A percentile compares a stretch with the other conserved stretches of the same genome.
Evolutionary conservation across 37 sponge, comb jelly and placozoan genomes (phyloP).

Genomic region (Ianthella basta): DNA sequence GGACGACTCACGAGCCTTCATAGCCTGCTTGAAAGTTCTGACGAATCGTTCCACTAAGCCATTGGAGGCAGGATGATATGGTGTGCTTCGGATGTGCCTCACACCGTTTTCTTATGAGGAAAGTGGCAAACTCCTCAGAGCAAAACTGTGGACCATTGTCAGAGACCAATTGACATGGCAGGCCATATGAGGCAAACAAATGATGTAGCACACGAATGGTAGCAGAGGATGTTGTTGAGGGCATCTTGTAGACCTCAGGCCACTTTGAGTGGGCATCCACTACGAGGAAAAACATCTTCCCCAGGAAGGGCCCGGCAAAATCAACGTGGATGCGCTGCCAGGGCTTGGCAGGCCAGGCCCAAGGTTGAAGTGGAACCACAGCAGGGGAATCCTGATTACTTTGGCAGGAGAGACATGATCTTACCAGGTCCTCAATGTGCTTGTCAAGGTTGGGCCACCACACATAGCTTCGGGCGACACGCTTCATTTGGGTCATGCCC

Average conservation of each 20-base stretch:
- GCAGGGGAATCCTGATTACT: not conserved
- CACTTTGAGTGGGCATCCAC: constrained; percentile 22
- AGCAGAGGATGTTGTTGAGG: not conserved
- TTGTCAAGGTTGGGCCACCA: not conserved
- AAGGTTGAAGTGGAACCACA: not conserved
- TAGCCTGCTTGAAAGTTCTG: not conserved
- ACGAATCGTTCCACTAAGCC: constrained; percentile 3
- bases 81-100: constrained; percentile 8
- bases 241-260: not conserved
- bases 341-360: not conserved
- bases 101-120: not conserved
- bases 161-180: constrained; percentile 28
- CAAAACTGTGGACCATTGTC: constrained; percentile 16
- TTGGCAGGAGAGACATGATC: not conserved
- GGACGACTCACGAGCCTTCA: not conserved
- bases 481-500: not conserved
- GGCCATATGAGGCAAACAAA: constrained; percentile 25
- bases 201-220: constrained; percentile 7
- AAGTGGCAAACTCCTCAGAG: not conserved
- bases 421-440: not conserved
- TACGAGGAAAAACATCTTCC: not conserved
- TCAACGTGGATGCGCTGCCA: constrained; percentile 3
- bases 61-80: constrained; percentile 32
- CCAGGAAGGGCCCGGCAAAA: not conserved
- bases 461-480: not conserved